Base-by-base conservation (phyloP, 2,113 vertebrate genomes). In the Salminus brasiliensis region DNA sequence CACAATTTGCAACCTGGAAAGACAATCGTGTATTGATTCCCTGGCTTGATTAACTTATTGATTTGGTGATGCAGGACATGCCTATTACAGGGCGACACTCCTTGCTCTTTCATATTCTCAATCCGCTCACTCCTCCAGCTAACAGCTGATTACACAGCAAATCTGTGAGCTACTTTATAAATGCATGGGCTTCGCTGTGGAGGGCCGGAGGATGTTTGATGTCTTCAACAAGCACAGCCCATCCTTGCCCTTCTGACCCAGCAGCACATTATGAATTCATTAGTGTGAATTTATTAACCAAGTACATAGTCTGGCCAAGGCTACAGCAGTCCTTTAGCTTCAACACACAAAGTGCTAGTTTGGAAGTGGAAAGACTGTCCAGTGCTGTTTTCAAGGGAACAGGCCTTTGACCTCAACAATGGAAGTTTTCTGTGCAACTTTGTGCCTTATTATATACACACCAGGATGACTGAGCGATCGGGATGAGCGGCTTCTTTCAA, bases 191-290 rank as follows among this genome's bases (percentile, higher is more conserved):
- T 57, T 73, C 41, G 11, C 52, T 9, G 21, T 18, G 23, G 55
- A 49, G 9, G 75, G 52, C 47, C 29, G 49, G 63, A 66, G 27
- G 59, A 72, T 73, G 76, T 74, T 78, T 74, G 23, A 78, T 78
- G 71, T 70, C 63, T 32, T 74, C 45, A 34, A 65, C 13, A 57
- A 84, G 69, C 72, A 71, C 55, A 57, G 74, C 43, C 32, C 30
- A 80, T 78, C 63, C 72, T 73, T 84, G 78, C 43, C 36, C 60
- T 49, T 21, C 49, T 73, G 49, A 65, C 82, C 49, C 57, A 39
- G 30, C 74, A 2, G n/a, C 59, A 69, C 69, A 73, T 78, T 53
- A 62, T 74, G 55, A 77, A 84, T 81, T 75, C 29, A 60, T 79
- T 79, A 60, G 21, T 36, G 21, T 72, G 72, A 76, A 76, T 80